Percentiles rank a stretch among this genome's conserved stretches.
phyloP scores from a whole-genome alignment of 1,140 invertebrate species.

The Teleopsis dalmanni region DNA sequence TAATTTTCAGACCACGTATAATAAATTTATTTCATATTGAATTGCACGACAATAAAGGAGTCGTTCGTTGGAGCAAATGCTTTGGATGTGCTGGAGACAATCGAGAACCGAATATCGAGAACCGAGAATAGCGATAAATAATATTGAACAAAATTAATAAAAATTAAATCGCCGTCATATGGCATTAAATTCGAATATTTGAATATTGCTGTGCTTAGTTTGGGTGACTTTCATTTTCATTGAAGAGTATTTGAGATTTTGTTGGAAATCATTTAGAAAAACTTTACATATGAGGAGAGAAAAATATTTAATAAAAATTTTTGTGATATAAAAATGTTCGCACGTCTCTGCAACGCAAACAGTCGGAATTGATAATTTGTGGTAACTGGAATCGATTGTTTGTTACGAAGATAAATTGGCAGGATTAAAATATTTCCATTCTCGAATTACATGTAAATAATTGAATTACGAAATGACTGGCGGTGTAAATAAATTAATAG shows the following conservation, averaged over 20 bases:
- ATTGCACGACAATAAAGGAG: too few species aligned
- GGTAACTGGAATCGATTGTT: neutral
- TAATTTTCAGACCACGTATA: too few species aligned
- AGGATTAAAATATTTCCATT: neutral
- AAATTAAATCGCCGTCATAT: too few species aligned
- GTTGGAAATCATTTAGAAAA: neutral
- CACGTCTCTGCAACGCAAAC: neutral
- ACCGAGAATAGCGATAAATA: too few species aligned
- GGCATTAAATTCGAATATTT: too few species aligned
- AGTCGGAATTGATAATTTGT: slow-evolving; percentile 1
- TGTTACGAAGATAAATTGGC: neutral
- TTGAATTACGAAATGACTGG: neutral
- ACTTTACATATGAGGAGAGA: neutral
- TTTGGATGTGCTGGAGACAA: too few species aligned
- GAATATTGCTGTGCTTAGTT: too few species aligned
- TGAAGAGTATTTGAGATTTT: neutral
- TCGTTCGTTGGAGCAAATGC: too few species aligned
- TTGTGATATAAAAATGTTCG: slow-evolving; percentile 4
- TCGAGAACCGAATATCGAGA: too few species aligned
- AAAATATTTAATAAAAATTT: neutral
- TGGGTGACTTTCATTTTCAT: too few species aligned
- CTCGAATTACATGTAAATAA: neutral
- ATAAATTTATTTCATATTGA: too few species aligned
- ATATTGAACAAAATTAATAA: too few species aligned
- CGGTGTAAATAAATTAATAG: neutral